Evolutionary conservation across 2,888 invertebrate genomes (phyloP).

Genomic region (Macroteleia sp.): DNA sequence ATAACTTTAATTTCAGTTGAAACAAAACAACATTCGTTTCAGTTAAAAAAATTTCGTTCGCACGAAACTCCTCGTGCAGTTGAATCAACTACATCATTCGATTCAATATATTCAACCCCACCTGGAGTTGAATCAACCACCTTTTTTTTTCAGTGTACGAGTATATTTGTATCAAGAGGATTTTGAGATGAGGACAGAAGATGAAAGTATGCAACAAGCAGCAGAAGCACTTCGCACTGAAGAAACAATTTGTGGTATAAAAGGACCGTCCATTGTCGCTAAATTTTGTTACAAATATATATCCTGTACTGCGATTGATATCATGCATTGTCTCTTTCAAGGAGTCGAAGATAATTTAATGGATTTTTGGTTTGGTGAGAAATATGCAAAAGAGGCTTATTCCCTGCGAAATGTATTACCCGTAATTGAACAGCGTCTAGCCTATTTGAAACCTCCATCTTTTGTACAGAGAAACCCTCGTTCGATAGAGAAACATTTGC

Average conservation of each 20-base stretch:
- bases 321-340: slow-evolving; percentile 13
- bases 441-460: slow-evolving; percentile 29
- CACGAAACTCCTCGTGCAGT: too few species aligned
- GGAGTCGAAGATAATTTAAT: background rate
- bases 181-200: background rate
- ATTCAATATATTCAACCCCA: too few species aligned
- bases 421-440: background rate
- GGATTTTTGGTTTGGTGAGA: background rate
- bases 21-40: too few species aligned
- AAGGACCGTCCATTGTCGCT: background rate
- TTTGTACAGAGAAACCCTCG: slow-evolving; percentile 57
- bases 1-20: too few species aligned
- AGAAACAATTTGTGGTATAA: background rate
- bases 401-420: background rate
- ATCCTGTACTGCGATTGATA: background rate
- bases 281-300: background rate
- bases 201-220: background rate
- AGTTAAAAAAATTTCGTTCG: too few species aligned
- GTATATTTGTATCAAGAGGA: background rate
- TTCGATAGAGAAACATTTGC: slow-evolving; percentile 42
- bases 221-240: background rate
- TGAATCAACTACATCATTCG: too few species aligned
- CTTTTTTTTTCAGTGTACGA: too few species aligned
- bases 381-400: background rate
- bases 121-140: too few species aligned